These are phyloP conservation scores for Melanaphis sacchari DNA, from an alignment of 1,140 invertebrate genomes.

Conservation along the genomic window DNA sequence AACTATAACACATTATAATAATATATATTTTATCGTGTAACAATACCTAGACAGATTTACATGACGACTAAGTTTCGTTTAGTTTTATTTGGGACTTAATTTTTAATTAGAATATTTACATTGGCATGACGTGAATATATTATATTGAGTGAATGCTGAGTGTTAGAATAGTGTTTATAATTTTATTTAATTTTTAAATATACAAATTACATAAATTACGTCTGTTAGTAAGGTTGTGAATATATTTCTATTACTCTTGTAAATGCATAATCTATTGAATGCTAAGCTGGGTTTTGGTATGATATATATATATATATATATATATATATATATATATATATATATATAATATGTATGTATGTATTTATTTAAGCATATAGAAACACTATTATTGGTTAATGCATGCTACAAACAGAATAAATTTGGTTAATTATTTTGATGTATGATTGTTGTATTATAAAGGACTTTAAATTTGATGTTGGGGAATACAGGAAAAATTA, in stretches of 20 bases:
- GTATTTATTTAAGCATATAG: too few relatives aligned
- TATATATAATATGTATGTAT: too few relatives aligned
- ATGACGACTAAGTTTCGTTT: background rate
- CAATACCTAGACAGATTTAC: constrained; percentile 32
- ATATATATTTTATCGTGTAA: background rate
- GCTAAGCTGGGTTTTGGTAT: constrained; percentile 32
- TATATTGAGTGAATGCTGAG: background rate
- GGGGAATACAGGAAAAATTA: constrained; percentile 2
- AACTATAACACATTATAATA: background rate
- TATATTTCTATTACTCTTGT: background rate
- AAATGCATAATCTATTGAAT: constrained; percentile 15
- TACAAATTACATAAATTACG: background rate
- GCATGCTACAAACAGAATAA: background rate
- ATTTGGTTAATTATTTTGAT: background rate
- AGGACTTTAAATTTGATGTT: background rate
- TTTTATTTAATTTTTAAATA: constrained; percentile 30
- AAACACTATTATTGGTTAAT: constrained; percentile 10
- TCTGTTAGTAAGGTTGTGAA: constrained; percentile 18
- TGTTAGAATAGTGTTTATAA: background rate
- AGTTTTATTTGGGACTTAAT: background rate
- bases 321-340: background rate
- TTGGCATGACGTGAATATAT: background rate
- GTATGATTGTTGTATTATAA: background rate
- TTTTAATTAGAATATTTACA: background rate
- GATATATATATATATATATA: background rate